Conservation (phyloP, 30 jellyfish, hydroid and myxozoan species). For the Hydractinia symbiolongicarpus region DNA sequence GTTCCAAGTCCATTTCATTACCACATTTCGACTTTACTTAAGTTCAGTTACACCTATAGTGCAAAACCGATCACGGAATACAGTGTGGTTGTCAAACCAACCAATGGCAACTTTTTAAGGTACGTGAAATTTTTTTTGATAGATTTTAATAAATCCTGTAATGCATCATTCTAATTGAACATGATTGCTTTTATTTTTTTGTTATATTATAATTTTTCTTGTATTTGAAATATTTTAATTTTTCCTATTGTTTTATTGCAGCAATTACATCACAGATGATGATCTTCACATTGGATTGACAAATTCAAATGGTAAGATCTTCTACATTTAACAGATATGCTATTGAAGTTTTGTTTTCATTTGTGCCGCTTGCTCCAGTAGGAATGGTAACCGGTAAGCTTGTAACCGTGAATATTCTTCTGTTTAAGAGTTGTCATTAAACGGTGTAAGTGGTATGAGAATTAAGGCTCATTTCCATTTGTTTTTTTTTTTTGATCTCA, state of each 20-base stretch:
- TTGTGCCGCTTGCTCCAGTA: too few species aligned
- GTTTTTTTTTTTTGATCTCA: too few species aligned
- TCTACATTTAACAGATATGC: not conserved
- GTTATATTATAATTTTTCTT: not conserved
- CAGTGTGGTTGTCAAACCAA: slow-evolving; percentile 7
- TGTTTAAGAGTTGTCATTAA: too few species aligned
- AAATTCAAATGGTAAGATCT: not conserved
- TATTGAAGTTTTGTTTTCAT: not conserved
- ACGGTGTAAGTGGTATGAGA: too few species aligned
- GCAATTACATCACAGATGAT: not conserved
- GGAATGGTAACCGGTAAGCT: too few species aligned
- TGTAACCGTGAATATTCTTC: too few species aligned
- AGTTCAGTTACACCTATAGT: not conserved
- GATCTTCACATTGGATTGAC: slow-evolving; percentile 10
- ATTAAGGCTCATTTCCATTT: too few species aligned
- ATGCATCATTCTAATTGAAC: not conserved
- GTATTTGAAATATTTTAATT: not conserved
- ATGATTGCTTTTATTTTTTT: not conserved
- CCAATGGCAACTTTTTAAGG: slow-evolving; percentile 3
- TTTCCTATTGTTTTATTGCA: not conserved
- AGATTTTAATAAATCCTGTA: not conserved
- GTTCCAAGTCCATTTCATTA: slow-evolving; percentile 12
- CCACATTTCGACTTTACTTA: not conserved
- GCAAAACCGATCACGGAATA: not conserved
- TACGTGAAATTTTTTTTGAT: not conserved